Conservation (phyloP, 1,140 invertebrate genomes). For the Brachystomella parvula region DNA sequence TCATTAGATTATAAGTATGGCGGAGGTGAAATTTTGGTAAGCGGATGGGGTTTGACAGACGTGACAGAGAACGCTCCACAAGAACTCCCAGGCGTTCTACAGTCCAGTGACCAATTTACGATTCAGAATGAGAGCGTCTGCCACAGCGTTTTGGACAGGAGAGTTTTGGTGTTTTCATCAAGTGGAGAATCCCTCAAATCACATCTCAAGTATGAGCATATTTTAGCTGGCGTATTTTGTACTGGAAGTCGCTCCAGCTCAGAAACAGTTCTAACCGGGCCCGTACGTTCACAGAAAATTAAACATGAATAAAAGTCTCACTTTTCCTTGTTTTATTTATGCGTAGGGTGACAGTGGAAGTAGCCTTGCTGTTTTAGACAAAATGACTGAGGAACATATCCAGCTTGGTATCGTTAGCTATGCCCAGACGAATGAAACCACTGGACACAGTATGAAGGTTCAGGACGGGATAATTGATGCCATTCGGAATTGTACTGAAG, state of each 20-base stretch:
- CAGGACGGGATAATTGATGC: neutral
- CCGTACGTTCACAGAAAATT: neutral
- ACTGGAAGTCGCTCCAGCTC: neutral
- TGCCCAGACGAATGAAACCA: neutral
- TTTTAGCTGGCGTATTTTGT: slow-evolving; percentile 11
- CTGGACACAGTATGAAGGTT: neutral
- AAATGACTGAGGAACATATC: slow-evolving; percentile 9
- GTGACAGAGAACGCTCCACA: neutral
- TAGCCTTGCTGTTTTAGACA: slow-evolving; percentile 1
- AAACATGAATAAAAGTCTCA: neutral
- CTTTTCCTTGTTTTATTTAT: neutral
- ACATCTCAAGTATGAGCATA: slow-evolving; percentile 10
- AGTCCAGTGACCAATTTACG: neutral
- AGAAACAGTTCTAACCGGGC: neutral
- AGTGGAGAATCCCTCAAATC: neutral
- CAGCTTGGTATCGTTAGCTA: slow-evolving; percentile 19
- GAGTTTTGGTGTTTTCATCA: too few relatives aligned
- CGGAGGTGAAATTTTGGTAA: neutral
- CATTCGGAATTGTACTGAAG: neutral
- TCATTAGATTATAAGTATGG: too few relatives aligned
- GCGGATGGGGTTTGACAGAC: slow-evolving; percentile 20
- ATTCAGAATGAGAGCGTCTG: slow-evolving; percentile 13
- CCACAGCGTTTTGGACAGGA: neutral
- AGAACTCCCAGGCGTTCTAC: neutral
- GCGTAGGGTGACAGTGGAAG: slow-evolving; percentile 22